Evolutionary conservation across 2,113 vertebrate genomes (phyloP).

Genomic region (Hemiscyllium ocellatum): DNA sequence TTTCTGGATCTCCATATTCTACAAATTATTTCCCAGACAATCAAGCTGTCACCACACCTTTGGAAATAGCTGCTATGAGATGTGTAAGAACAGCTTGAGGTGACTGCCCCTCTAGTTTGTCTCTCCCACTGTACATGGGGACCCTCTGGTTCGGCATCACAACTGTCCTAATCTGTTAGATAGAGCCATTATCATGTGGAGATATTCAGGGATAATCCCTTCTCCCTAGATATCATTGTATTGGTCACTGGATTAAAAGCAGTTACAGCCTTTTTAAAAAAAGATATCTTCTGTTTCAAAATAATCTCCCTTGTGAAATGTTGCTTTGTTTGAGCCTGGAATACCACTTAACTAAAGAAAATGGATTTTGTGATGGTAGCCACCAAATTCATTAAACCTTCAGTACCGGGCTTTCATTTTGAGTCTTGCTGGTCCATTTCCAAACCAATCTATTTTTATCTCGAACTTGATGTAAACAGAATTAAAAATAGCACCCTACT

Average conservation of each 20-base stretch:
- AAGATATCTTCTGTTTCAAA: neutral
- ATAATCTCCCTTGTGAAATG: neutral
- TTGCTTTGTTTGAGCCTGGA: neutral
- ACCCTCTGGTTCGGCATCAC: neutral
- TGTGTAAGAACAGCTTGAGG: neutral
- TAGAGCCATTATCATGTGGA: neutral
- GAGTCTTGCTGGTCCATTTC: neutral
- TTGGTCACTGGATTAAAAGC: neutral
- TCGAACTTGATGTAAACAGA: neutral
- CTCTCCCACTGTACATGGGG: neutral
- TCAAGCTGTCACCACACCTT: neutral
- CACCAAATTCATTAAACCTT: neutral
- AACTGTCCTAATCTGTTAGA: neutral
- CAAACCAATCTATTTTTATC: constrained; percentile 11
- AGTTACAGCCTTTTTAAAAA: neutral
- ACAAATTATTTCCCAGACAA: neutral
- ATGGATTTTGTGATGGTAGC: neutral
- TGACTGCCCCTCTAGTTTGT: neutral
- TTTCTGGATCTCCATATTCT: neutral
- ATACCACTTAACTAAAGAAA: neutral
- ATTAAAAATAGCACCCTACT: neutral
- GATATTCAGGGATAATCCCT: neutral
- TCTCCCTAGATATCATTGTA: neutral
- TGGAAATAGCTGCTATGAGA: neutral
- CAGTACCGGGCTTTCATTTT: neutral